Base-by-base conservation (phyloP, 2,797 vertebrate species). In the Poecilia picta region DNA sequence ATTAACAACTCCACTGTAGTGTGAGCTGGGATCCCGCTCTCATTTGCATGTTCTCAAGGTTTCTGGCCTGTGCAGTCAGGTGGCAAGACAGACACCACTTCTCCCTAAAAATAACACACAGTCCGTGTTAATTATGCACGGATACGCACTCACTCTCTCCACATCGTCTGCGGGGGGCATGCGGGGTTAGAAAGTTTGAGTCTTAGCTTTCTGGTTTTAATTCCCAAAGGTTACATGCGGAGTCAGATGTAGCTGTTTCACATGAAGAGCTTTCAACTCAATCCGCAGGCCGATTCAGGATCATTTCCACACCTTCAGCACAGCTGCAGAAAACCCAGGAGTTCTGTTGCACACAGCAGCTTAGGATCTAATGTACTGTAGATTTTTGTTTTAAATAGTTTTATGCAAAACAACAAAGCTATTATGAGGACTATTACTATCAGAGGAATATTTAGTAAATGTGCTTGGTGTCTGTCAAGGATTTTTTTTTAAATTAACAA, bases 41-140 rank as follows among this genome's bases (percentile, higher is more conserved):
- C 81, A 92, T 92, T 88, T 91, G 78, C 84, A 88, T 88, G 59
- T 91, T 89, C 76, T 81, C 77, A 83, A 78, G 84, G 79, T 83
- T 89, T 90, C 76, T 83, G 64, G 70, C 83, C 76, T 79, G 79
- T 77, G 84, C 11, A 49, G 86, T 91, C 81, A 85, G 76, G 79
- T 89, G 82, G 80, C 73, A 72, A 83, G 71, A 25, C 79, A 85
- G 36, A 82, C 81, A 45, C 72, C 57, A 80, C 73, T 84, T 85
- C 77, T 45, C 62, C 76, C 83, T 80, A 81, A 90, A 89, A 89
- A 83, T 82, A 90, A 88, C 80, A 82, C 13, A n/a, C 74, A 83
- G 80, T 83, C 80, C 72, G 39, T 86, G 70, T 89, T 87, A 89
- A 92, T 93, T 89, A 91, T 89, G 76, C 78, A 89, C n/a, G 72